phyloP scores from a whole-genome alignment of 2,797 vertebrate genomes.

The Sebastes ruberrimus region DNA sequence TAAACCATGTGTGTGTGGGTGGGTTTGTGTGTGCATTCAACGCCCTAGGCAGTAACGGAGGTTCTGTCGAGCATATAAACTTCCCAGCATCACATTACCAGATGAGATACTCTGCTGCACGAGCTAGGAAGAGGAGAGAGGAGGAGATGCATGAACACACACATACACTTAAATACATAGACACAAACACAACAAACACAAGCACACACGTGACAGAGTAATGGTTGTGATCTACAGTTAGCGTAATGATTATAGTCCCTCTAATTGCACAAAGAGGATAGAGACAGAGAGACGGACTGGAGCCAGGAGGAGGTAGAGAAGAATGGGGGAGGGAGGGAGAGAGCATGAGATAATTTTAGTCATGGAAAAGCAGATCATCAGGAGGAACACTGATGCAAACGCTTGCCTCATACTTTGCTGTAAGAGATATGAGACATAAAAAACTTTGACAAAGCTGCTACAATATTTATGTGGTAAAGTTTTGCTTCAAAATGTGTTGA shows the following conservation, averaged over 20 bases:
- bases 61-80: constrained; percentile 54
- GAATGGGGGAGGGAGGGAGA: background rate
- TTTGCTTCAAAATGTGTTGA: background rate
- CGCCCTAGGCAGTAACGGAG: constrained; percentile 38
- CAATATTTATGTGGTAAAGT: background rate
- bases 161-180: background rate
- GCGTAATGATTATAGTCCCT: constrained; percentile 13
- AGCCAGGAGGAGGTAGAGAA: constrained; percentile 8
- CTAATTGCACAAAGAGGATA: constrained; percentile 36
- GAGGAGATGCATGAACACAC: background rate
- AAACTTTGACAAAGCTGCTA: background rate
- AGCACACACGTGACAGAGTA: constrained; percentile 27
- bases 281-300: constrained; percentile 4
- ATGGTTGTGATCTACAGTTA: constrained; percentile 31
- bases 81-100: constrained; percentile 45
- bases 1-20: background rate
- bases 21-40: background rate
- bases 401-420: background rate
- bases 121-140: background rate
- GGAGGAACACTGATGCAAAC: background rate
- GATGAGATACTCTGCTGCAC: constrained; percentile 10
- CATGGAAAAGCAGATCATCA: constrained; percentile 3
- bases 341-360: background rate
- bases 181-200: background rate
- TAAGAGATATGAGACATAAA: background rate